Base-by-base conservation (phyloP, 2,888 invertebrate species). In the Dugesia japonica region DNA sequence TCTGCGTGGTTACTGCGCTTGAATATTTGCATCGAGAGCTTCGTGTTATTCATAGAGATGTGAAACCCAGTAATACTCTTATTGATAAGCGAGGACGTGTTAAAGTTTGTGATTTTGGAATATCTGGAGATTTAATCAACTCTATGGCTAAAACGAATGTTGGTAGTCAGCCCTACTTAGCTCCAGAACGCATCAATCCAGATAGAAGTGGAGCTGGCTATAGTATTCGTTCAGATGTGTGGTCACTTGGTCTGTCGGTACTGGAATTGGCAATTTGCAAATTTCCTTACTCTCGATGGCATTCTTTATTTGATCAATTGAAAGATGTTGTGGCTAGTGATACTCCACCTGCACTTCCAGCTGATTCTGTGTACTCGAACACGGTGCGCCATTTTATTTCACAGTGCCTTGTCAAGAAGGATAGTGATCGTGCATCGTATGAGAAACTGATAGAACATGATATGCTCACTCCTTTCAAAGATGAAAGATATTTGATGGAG, bases 121-220 rank as follows among this genome's bases (percentile, higher is more conserved):
- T 77, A 20, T 77, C 75, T 9, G 77, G 77, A 13, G 71, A 77
- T 17, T 31, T 77, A 7, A 71, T 77, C 1, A 77, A 77, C 27
- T 77, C 77, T 26, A 26, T 77, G 17, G 77, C 74, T 1, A 77
- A 77, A 23, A 77, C 77, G 4, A 77, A 77, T 71, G 76, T 77
- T 26, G 77, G 77, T 9, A 33, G 42, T 26, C 28, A 42, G 23
- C 75, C 33, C 0, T 77, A 77, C 26, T 42, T 77, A 27, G 77
- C 77, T 4, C 77, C 77, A 28, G 77, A 77, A 31, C 42, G 77
- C 28, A 77, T 77, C 27, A 27, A 73, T 28, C 56, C 56, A 9
- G 38, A 74, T 26, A 4, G 7, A 4, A 56, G 56, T 42, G 71
- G 42, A 9, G 74, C 38, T 23, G 42, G 75, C 4, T 75, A 75